phyloP scores from a whole-genome alignment of 1,140 invertebrate species.

The Notospermus geniculatus region DNA sequence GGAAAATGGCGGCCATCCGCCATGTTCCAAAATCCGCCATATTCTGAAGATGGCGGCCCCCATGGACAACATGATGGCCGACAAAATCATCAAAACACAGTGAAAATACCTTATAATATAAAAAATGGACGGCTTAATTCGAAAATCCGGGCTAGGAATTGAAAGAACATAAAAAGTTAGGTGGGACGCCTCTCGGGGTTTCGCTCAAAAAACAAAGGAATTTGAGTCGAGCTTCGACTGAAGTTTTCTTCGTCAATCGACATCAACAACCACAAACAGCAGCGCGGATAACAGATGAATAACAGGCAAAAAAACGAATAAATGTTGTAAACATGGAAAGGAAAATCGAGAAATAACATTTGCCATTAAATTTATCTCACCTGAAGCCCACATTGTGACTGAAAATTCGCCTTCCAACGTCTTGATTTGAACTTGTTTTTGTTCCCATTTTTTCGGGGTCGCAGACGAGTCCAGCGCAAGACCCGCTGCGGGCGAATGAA shows the following conservation, averaged over 20 bases:
- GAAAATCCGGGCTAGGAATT: too few relatives aligned
- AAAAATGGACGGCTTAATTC: not conserved
- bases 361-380: too few relatives aligned
- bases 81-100: slow-evolving; percentile 55
- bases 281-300: too few relatives aligned
- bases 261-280: too few relatives aligned
- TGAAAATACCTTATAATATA: slow-evolving; percentile 8
- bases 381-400: slow-evolving; percentile 97
- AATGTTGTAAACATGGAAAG: too few relatives aligned
- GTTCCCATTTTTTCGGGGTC: slow-evolving; percentile 81
- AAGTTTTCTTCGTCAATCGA: too few relatives aligned
- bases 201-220: too few relatives aligned
- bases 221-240: too few relatives aligned
- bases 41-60: slow-evolving; percentile 68
- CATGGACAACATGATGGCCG: slow-evolving; percentile 60
- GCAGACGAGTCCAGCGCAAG: slow-evolving; percentile 43
- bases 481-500: slow-evolving; percentile 27
- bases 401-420: slow-evolving; percentile 97
- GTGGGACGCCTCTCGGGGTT: too few relatives aligned
- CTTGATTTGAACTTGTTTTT: slow-evolving; percentile 97
- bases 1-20: slow-evolving; percentile 55
- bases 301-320: too few relatives aligned
- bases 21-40: slow-evolving; percentile 61
- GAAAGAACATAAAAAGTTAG: too few relatives aligned
- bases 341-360: too few relatives aligned